Evolutionary conservation across 2,888 invertebrate species (phyloP).

Genomic region (Piscicola geometra): DNA sequence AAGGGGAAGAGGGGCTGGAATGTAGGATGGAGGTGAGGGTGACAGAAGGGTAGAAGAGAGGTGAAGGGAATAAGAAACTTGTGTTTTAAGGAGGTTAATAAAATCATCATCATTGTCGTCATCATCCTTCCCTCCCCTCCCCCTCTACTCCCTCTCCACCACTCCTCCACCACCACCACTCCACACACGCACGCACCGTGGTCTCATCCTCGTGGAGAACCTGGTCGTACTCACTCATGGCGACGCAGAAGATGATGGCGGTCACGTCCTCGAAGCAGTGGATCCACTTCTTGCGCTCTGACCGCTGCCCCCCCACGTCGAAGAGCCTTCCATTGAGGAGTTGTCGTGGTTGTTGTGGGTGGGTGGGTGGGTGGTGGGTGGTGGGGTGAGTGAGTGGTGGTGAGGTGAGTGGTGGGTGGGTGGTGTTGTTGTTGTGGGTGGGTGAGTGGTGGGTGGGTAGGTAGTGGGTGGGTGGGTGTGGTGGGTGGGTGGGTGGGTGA

Average conservation of each 20-base stretch:
- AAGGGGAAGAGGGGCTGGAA: no score
- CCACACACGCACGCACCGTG: conserved; percentile 19
- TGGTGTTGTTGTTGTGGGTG: not conserved
- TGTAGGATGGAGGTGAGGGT: no score
- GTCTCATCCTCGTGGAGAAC: conserved; percentile 29
- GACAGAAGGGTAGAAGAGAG: no score
- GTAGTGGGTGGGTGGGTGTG: not conserved
- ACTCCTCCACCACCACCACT: conserved; percentile 1
- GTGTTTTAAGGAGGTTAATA: not conserved
- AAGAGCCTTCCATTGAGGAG: no score
- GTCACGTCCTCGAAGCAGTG: conserved; percentile 33
- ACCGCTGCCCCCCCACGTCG: conserved; percentile 33
- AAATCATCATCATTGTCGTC: not conserved
- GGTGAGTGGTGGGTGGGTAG: not conserved
- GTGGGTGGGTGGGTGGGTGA: not conserved
- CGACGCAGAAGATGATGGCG: conserved; percentile 33
- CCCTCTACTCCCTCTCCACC: not conserved
- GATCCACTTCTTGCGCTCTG: conserved; percentile 34
- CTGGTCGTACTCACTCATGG: conserved; percentile 29
- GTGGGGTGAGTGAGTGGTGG: not conserved
- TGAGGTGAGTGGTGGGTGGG: not conserved
- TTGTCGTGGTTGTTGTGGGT: not conserved
- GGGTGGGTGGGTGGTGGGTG: not conserved
- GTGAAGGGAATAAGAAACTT: no score
- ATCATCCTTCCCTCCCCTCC: not conserved